Base-by-base conservation (phyloP, 2,797 vertebrate species). In the Liasis olivaceus region DNA sequence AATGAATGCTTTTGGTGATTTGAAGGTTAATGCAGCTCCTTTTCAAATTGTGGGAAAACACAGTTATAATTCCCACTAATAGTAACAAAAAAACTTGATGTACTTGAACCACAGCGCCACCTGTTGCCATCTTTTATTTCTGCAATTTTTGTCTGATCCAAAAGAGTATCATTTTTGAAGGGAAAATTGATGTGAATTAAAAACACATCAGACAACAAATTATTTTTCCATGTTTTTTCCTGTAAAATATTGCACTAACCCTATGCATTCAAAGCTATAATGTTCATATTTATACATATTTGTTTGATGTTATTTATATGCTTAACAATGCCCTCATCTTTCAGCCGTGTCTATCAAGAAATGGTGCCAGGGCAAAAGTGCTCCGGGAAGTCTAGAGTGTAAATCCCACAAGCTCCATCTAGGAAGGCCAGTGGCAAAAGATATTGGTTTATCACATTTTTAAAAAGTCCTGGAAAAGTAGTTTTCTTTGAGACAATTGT, bases 81-180 rank as follows among this genome's bases (percentile, higher is more conserved):
- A 91, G 91, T n/a, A 22, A 59, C n/a, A 51, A 13, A 63, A 31
- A 54, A n/a, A 94, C 95, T 97, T 97, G 97, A 97, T 98, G 98
- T 96, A 97, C 98, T 97, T 98, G 97, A 98, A 97, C 97, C 97
- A 98, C 98, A 98, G 98, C 98, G 98, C 99, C 99, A 99, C 98
- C 99, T 98, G 98, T 98, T 98, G 99, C 98, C 95, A 91, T 91
- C 90, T 96, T 94, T 86, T 96, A 91, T 97, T 96, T 97, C 97
- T 97, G 97, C 98, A 98, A 24, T 26, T 85, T 94, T 90, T 84
- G 89, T 91, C 58, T 31, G 91, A 91, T 84, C 90, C 85, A 0
- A 89, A 91, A 2, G 56, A 22, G 63, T 14, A 51, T 0, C 0
- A 15, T 63, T 47, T 0, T 1, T 2, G 4, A 36, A 36, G 26